A percentile compares a stretch with the other conserved stretches of the same genome.
Evolutionary conservation across 2,797 vertebrate species (phyloP).

Genomic region (Cossypha heuglini): DNA sequence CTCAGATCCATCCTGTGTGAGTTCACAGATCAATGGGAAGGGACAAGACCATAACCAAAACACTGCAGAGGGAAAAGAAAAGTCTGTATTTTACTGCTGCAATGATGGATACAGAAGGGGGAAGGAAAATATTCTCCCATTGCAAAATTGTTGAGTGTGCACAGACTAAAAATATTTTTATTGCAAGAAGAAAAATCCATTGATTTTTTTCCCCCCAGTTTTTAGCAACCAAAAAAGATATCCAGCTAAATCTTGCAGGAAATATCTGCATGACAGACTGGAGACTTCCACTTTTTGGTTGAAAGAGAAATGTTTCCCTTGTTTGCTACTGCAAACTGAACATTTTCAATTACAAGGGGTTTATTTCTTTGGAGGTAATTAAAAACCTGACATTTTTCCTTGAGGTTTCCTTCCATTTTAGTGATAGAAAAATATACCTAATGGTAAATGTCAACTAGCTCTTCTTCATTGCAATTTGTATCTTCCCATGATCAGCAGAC

Average conservation of each 20-base stretch:
- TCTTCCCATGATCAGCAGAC: neutral
- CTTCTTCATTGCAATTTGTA: neutral
- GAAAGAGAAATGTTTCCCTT: neutral
- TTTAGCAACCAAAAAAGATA: neutral
- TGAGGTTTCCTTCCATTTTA: neutral
- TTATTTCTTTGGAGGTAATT: slow-evolving; percentile 16
- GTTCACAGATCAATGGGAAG: neutral
- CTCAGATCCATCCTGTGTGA: neutral
- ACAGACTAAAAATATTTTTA: neutral
- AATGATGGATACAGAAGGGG: neutral
- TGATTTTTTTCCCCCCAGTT: rapidly evolving
- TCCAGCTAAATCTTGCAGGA: neutral
- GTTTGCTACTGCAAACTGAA: neutral
- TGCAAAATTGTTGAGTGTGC: neutral
- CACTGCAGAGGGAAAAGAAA: neutral
- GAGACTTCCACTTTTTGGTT: neutral
- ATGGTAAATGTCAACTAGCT: neutral
- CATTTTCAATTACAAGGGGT: neutral
- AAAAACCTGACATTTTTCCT: neutral
- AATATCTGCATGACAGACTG: neutral
- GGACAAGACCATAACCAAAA: neutral
- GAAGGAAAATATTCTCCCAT: neutral
- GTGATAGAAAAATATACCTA: neutral
- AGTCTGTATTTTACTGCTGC: neutral
- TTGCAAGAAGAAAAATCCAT: neutral